These are phyloP conservation scores for Oreochromis mossambicus DNA, from an alignment of 2,797 vertebrate species.

Conservation along the genomic window DNA sequence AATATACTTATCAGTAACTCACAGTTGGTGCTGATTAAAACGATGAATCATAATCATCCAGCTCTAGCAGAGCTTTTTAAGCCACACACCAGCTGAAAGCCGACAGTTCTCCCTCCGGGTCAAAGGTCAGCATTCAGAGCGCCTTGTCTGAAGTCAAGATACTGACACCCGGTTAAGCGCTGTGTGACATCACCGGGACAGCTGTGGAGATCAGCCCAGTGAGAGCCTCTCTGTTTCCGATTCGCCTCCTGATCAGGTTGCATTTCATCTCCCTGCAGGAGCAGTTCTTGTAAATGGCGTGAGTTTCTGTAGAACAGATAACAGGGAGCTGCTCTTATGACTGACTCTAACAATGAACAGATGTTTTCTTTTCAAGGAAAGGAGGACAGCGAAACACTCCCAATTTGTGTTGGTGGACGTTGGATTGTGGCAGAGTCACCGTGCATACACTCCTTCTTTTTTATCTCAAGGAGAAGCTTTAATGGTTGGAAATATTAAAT, in stretches of 20 bases:
- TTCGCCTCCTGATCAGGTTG: conserved; percentile 47
- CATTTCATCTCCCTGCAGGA: conserved; percentile 21
- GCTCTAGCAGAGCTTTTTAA: not conserved
- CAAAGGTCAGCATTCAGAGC: conserved; percentile 24
- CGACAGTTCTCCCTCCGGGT: conserved; percentile 9
- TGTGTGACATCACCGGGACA: conserved; percentile 67
- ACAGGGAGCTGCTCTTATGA: conserved; percentile 39
- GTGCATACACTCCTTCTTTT: not conserved
- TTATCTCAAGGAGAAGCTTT: not conserved
- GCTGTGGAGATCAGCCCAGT: conserved; percentile 46
- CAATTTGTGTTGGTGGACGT: conserved; percentile 18
- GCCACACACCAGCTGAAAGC: conserved; percentile 9
- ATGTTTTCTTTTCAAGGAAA: conserved; percentile 55
- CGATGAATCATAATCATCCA: not conserved
- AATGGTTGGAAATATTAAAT: not conserved
- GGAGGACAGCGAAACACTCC: conserved; percentile 27
- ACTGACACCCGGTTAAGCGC: conserved; percentile 52
- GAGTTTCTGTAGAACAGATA: conserved; percentile 51
- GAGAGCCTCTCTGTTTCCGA: conserved; percentile 40
- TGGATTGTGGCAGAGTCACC: not conserved
- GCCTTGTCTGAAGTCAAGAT: conserved; percentile 31
- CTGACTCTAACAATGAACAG: conserved; percentile 68
- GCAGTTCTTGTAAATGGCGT: conserved; percentile 52
- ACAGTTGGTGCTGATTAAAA: not conserved
- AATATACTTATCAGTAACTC: not conserved